Evolutionary conservation across 2,113 vertebrate species (phyloP).

Genomic region (Symphodus melops): DNA sequence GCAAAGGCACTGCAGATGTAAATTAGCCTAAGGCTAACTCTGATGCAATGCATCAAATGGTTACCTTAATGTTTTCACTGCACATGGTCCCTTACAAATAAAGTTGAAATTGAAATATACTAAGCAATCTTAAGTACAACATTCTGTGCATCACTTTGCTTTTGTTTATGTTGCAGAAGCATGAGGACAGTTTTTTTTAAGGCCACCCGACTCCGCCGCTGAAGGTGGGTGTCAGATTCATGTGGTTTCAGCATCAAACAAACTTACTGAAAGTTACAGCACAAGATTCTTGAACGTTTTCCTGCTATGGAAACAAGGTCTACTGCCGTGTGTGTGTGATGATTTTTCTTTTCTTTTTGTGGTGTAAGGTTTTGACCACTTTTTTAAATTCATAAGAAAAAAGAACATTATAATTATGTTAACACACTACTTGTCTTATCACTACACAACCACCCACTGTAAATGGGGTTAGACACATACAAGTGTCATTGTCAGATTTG

Average conservation of each 20-base stretch:
- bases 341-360: too few relatives aligned
- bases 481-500: constrained; percentile 27
- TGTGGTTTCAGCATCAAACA: constrained; percentile 34
- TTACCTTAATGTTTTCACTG: too few relatives aligned
- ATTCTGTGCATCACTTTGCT: neutral
- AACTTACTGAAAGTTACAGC: constrained; percentile 44
- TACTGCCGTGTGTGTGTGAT: neutral
- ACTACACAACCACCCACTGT: neutral
- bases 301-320: neutral
- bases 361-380: too few relatives aligned
- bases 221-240: constrained; percentile 48
- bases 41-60: too few relatives aligned
- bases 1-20: too few relatives aligned
- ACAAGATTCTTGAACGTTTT: neutral
- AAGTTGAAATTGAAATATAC: too few relatives aligned
- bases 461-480: neutral
- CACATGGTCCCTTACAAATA: too few relatives aligned
- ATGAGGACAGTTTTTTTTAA: constrained; percentile 14
- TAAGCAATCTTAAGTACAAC: neutral
- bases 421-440: too few relatives aligned
- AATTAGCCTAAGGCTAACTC: too few relatives aligned
- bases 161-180: constrained; percentile 44
- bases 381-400: neutral
- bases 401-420: neutral
- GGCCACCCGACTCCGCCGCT: neutral